phyloP scores from a whole-genome alignment of 2,113 vertebrate genomes.

The Festucalex cinctus region DNA sequence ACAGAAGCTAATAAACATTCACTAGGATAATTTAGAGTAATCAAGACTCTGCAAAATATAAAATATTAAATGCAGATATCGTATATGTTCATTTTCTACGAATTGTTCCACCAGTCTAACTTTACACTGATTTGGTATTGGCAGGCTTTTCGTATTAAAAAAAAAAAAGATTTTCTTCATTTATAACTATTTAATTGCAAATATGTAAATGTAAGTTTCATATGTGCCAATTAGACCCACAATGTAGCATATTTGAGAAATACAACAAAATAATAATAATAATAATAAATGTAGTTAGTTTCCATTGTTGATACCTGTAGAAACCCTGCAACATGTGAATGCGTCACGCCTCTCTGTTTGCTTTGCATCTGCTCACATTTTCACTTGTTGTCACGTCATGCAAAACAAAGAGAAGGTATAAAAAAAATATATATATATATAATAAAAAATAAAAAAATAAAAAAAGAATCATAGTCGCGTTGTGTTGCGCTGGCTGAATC shows the following conservation, averaged over 20 bases:
- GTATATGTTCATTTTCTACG: too few species aligned
- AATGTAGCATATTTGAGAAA: neutral
- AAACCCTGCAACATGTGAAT: slow-evolving; percentile 17
- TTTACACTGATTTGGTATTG: too few species aligned
- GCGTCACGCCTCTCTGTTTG: slow-evolving; percentile 25
- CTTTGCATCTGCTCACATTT: slow-evolving; percentile 16
- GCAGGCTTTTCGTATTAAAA: neutral
- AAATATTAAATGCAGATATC: too few species aligned
- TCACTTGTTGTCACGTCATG: slow-evolving; percentile 10
- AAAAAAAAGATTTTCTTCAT: neutral
- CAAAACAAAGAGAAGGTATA: neutral
- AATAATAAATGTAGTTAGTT: neutral
- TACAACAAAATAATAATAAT: neutral
- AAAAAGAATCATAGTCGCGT: slow-evolving; percentile 44
- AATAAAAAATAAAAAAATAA: neutral
- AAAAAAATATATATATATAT: too few species aligned
- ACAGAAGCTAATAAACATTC: neutral
- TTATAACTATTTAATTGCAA: neutral
- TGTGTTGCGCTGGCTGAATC: slow-evolving; percentile 22
- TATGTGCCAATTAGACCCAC: neutral
- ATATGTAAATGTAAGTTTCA: neutral
- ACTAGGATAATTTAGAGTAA: neutral
- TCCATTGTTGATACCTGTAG: neutral
- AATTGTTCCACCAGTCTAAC: too few species aligned
- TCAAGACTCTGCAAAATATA: too few species aligned